Base-by-base conservation (phyloP, 2,113 vertebrate genomes). In the Vanacampus margaritifer region DNA sequence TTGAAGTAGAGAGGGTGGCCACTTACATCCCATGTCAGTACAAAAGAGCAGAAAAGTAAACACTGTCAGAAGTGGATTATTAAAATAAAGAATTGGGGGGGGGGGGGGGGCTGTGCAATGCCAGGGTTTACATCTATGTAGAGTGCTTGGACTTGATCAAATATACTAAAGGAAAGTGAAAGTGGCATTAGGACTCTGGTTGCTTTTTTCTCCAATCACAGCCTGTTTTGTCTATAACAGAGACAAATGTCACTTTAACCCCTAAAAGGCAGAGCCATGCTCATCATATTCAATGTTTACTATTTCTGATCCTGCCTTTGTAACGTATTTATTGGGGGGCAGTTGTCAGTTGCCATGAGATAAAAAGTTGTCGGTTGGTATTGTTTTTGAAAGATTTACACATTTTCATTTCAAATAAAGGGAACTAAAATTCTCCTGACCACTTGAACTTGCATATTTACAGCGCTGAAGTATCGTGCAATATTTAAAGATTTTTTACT, bases 121-220 rank as follows among this genome's bases (percentile, higher is more conserved):
- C 37, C 60, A 48, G 65, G 26, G 64, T 65, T 65, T 16, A 68
- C 57, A 62, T 36, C 6, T 11, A 71, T 37, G 54, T 53, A 78
- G 43, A 64, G 43, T 67, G 43, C 76, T 68, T 65, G 70, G 68
- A 69, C 65, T 69, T 71, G n/a, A 23, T 82, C 82, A 74, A 76
- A 85, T 65, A 80, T 81, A 83, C 71, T 54, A 73, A 82, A 73
- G 84, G 80, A 82, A 83, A 79, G 84, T 85, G 81, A 80, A 83
- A 13, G 69, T 10, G 21, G 48, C 48, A 50, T 50, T 21, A 50
- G 8, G 63, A 65, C 62, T 56, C 58, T 64, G 45, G 41, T 43
- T 43, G 12, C 3, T 6, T 45, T 16, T 48, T n/a, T 68, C 11
- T 71, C 37, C 58, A 64, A 59, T 78, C 62, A 58, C 32, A 56